phyloP scores from a whole-genome alignment of 2,113 vertebrate species.

The Macrotis lagotis region DNA sequence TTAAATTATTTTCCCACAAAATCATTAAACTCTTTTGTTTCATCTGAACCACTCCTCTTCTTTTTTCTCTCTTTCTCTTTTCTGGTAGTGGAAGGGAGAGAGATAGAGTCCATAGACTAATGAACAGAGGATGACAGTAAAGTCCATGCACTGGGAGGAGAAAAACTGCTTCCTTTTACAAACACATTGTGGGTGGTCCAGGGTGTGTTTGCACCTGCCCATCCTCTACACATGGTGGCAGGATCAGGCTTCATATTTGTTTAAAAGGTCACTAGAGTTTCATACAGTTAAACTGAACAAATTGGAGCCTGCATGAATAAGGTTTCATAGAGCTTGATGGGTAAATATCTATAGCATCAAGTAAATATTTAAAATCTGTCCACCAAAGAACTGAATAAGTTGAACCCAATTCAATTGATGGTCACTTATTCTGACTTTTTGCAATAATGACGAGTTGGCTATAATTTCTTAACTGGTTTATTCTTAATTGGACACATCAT shows the following conservation, averaged over 20 bases:
- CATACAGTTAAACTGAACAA: not conserved
- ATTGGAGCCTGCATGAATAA: conserved; percentile 11
- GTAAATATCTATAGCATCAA: not conserved
- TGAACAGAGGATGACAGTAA: not conserved
- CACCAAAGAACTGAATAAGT: not conserved
- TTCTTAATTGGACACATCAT: not conserved
- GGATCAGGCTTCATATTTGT: not conserved
- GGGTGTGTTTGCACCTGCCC: not conserved
- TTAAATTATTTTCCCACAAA: not conserved
- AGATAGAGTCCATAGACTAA: not conserved
- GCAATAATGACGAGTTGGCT: not conserved
- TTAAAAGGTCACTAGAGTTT: not conserved
- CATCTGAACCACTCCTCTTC: not conserved
- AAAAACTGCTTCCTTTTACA: not conserved
- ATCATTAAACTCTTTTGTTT: not conserved
- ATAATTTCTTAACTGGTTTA: not conserved
- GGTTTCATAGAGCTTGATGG: not conserved
- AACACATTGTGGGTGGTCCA: not conserved
- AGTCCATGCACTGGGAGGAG: too few species aligned
- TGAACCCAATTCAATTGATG: not conserved
- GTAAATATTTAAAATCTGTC: not conserved
- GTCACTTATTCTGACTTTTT: not conserved
- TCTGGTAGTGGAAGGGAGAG: not conserved
- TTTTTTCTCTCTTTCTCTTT: not conserved
- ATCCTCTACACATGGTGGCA: not conserved